phyloP scores from a whole-genome alignment of 2,113 vertebrate species.

The Columba livia region DNA sequence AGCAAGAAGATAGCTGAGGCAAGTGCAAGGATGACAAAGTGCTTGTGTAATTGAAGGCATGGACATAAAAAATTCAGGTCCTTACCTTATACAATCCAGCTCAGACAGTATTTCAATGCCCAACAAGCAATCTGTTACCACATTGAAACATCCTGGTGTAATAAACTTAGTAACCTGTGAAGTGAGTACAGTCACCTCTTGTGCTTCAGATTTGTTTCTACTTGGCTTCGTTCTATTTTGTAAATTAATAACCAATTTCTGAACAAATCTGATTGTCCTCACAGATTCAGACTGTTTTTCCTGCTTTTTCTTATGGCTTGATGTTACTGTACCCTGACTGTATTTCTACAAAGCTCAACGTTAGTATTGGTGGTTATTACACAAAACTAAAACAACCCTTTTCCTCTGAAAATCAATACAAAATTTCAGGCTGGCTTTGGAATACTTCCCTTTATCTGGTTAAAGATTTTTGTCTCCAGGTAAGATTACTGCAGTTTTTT shows the following conservation, averaged over 20 bases:
- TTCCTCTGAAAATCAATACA: conserved; percentile 3
- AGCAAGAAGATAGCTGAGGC: not conserved
- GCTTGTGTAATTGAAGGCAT: not conserved
- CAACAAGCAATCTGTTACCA: not conserved
- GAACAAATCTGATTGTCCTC: not conserved
- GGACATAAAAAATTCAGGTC: not conserved
- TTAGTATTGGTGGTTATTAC: not conserved
- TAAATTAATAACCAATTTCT: not conserved
- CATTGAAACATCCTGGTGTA: not conserved
- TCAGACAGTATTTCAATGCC: not conserved
- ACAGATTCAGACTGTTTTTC: not conserved
- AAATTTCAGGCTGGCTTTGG: not conserved
- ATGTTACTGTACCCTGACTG: not conserved
- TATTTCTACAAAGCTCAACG: not conserved
- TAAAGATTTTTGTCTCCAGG: not conserved
- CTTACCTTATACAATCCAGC: not conserved
- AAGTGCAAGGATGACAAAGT: not conserved
- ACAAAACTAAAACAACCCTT: not conserved
- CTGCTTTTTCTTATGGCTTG: not conserved
- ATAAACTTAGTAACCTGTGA: not conserved
- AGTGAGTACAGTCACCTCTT: not conserved
- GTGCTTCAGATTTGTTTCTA: not conserved
- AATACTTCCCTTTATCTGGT: not conserved
- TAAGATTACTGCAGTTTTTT: not conserved
- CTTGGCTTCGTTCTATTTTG: not conserved